Evolutionary conservation across 2,797 vertebrate species (phyloP).

Genomic region (Petrocephalus schoutedeni): DNA sequence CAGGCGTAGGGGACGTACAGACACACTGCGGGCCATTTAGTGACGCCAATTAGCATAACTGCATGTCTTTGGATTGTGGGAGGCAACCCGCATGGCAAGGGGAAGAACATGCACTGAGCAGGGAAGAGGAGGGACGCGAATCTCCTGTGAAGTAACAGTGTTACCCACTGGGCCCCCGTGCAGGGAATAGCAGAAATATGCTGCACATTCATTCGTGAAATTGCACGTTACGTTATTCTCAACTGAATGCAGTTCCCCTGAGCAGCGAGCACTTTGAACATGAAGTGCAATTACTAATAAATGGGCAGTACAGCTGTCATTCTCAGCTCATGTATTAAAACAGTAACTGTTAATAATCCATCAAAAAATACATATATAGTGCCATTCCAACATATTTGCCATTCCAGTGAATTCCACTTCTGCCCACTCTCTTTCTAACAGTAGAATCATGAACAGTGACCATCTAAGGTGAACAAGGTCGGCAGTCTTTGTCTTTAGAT

Average conservation of each 20-base stretch:
- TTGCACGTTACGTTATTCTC: not conserved
- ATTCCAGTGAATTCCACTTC: not conserved
- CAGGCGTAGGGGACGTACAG: not conserved
- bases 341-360: not conserved
- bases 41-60: not conserved
- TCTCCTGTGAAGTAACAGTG: not conserved
- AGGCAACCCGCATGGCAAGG: not conserved
- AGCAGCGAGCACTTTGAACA: not conserved
- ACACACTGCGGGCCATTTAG: not conserved
- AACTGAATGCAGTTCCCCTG: not conserved
- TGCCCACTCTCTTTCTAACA: not conserved
- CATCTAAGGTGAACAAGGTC: not conserved
- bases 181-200: not conserved
- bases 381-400: not conserved
- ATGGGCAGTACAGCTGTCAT: not conserved
- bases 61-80: not conserved
- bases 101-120: not conserved
- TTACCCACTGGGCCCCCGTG: not conserved
- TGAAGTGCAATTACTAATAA: not conserved
- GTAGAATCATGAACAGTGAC: not conserved
- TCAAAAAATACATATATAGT: not conserved
- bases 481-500: not conserved
- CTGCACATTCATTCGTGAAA: not conserved
- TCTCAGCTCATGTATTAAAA: not conserved
- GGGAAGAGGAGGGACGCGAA: not conserved